Evolutionary conservation across 1,140 invertebrate genomes (phyloP), one percentile per base, ranked within the genome.

Genomic region (Andricus grossulariae): DNA sequence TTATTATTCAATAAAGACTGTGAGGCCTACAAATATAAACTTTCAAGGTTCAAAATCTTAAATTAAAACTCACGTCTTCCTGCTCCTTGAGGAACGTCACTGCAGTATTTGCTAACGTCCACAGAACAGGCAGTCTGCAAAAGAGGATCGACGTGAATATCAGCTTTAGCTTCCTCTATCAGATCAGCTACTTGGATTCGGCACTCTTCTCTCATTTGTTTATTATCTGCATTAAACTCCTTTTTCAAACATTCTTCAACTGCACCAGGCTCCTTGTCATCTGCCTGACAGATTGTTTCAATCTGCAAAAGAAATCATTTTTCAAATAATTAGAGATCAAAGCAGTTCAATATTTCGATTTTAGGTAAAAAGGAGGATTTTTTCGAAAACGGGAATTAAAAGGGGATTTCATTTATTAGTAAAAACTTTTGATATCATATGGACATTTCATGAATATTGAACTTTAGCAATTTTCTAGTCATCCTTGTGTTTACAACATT

Each of bases 161-260:
- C 96, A 0, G 96, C 95, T 86, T 94, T 94, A 1, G 94, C 93
- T 89, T 96, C 95, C 85, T 96, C 95, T 78, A 97, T 96, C 79
- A 96, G 92, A 90, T 94, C 93, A 1, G 96, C 96, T 39, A 99
- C 94, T 92, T 98, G 96, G 76, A 95, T 87, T 73, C 92, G 89
- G 89, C 97, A 98, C 81, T 94, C 94, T 16, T 93, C 92, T 76
- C 93, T 95, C 83, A 94, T 94, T 15, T 95, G 90, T 94, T 93
- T 86, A 94, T 94, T 85, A 93, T 93, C 75, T 94, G 90, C 78
- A 97, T 94, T 81, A 94, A 95, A 87, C 94, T 94, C 82, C 0
- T 82, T 80, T 90, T 98, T 98, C 13, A 99, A 91, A 92, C 98
- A 99, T 92, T 98, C 97, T 88, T 97, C 96, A 0, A 96, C 94